Conservation (phyloP, 2,888 invertebrate genomes). For the Acleris emargana region DNA sequence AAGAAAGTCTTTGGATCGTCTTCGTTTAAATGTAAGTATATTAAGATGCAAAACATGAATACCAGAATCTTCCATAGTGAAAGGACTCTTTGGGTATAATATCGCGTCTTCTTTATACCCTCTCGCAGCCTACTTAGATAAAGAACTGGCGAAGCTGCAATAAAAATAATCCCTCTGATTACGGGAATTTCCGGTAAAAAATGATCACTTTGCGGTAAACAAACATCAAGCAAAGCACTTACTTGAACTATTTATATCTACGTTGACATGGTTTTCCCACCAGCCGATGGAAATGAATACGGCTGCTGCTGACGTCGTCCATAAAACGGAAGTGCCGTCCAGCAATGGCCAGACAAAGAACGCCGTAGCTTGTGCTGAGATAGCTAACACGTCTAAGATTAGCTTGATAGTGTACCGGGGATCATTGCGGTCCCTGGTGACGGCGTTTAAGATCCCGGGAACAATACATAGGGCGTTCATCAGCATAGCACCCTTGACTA, state of each 20-base stretch:
- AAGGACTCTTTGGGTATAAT: conserved; percentile 88
- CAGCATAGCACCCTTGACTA: conserved; percentile 91
- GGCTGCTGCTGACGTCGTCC: conserved; percentile 86
- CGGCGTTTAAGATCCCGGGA: conserved; percentile 89
- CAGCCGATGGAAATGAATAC: conserved; percentile 89
- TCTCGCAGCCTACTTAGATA: conserved; percentile 74
- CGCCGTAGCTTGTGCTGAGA: conserved; percentile 86
- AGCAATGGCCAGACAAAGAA: conserved; percentile 88
- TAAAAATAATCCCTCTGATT: conserved; percentile 31
- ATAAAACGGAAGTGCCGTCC: conserved; percentile 74
- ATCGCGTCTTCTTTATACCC: conserved; percentile 86
- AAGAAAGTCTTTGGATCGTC: conserved; percentile 78
- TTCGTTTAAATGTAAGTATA: conserved; percentile 78
- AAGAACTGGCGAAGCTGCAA: conserved; percentile 58
- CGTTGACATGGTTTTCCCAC: conserved; percentile 91
- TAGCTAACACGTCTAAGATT: conserved; percentile 83
- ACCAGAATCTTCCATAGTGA: conserved; percentile 90
- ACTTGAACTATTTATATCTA: conserved; percentile 61
- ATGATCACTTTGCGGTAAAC: background rate
- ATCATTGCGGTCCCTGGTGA: conserved; percentile 65
- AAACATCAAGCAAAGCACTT: conserved; percentile 38
- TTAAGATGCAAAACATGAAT: conserved; percentile 86
- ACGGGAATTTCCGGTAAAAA: conserved; percentile 4
- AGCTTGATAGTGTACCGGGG: conserved; percentile 66
- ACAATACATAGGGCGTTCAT: conserved; percentile 93